phyloP scores from a whole-genome alignment of 1,140 invertebrate genomes.

The Harpegnathos saltator region DNA sequence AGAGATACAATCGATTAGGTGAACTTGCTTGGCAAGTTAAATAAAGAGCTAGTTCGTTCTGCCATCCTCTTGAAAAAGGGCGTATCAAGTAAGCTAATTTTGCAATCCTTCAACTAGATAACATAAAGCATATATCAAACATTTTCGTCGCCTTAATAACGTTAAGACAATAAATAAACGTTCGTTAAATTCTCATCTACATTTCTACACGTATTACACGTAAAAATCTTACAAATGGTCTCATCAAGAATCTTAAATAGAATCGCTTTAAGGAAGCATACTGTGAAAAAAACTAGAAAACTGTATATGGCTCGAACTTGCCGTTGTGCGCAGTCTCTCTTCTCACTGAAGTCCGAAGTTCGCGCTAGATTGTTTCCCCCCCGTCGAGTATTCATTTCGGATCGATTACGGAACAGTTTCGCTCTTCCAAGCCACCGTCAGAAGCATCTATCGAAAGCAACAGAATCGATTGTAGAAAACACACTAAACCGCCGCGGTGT shows the following conservation, averaged over 20 bases:
- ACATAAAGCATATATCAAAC: constrained; percentile 40
- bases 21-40: constrained; percentile 35
- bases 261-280: constrained; percentile 25
- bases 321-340: not conserved
- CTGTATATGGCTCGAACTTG: constrained; percentile 10
- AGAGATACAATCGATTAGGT: constrained; percentile 27
- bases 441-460: no score
- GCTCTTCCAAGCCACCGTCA: no score
- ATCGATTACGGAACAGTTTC: not conserved
- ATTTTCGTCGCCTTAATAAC: constrained; percentile 52
- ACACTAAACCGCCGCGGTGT: constrained; percentile 81
- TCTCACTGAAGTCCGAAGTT: not conserved
- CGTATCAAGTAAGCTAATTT: not conserved
- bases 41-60: constrained; percentile 27
- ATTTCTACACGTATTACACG: constrained; percentile 28
- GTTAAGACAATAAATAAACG: constrained; percentile 67
- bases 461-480: not conserved
- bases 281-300: not conserved
- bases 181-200: constrained; percentile 45
- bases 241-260: constrained; percentile 23
- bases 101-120: not conserved
- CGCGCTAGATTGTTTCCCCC: not conserved
- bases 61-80: not conserved
- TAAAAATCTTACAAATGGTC: constrained; percentile 38
- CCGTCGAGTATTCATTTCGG: not conserved